phyloP scores from a whole-genome alignment of 2,797 vertebrate species.

The Poeciliopsis infans region DNA sequence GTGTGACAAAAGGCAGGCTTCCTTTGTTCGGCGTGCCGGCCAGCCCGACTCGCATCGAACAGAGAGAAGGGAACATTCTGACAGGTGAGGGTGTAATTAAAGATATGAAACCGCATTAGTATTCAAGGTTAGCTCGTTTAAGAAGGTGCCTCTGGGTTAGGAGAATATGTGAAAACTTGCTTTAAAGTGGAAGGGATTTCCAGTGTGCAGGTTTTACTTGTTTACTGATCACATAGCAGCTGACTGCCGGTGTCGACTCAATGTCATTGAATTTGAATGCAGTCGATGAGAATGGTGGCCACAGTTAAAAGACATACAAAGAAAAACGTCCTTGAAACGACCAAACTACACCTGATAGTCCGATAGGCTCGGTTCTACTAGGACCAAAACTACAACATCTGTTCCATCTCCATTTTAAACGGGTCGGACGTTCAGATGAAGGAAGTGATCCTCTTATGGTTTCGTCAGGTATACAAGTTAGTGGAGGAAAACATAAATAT shows the following conservation, averaged over 20 bases:
- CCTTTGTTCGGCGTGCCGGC: constrained; percentile 18
- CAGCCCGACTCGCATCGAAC: neutral
- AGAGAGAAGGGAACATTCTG: constrained; percentile 24
- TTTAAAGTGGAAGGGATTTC: neutral
- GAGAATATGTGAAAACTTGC: neutral
- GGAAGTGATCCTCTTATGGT: no score
- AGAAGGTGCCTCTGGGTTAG: constrained; percentile 9
- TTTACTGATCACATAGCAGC: neutral
- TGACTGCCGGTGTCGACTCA: neutral
- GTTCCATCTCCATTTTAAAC: no score
- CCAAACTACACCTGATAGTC: neutral
- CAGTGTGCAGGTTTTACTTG: neutral
- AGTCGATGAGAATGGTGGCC: neutral
- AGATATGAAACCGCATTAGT: constrained; percentile 10
- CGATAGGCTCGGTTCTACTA: neutral
- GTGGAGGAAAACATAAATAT: neutral
- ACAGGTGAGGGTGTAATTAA: constrained; percentile 41
- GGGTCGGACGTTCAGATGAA: no score
- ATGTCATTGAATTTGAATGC: neutral
- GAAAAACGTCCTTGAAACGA: neutral
- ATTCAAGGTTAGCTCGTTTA: constrained; percentile 21
- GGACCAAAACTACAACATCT: neutral
- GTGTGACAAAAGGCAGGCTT: constrained; percentile 19
- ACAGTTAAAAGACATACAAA: neutral
- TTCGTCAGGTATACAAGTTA: no score